phyloP scores from a whole-genome alignment of 2,797 vertebrate species.

The Prunella strophiata region DNA sequence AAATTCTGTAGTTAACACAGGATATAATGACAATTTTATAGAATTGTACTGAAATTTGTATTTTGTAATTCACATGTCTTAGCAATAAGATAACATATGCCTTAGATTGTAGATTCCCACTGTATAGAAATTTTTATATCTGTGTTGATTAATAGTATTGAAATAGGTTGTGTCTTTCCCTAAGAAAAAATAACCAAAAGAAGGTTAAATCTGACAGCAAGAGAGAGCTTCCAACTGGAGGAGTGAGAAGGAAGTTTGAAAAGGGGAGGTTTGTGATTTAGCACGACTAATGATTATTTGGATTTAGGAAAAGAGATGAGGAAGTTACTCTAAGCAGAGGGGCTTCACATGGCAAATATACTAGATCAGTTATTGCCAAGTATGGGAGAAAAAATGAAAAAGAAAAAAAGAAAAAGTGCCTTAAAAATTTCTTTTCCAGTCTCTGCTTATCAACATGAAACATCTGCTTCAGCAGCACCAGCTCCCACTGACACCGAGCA shows the following conservation, averaged over 20 bases:
- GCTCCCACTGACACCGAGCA: slow-evolving; percentile 59
- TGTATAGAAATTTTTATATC: not conserved
- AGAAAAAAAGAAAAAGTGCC: slow-evolving; percentile 60
- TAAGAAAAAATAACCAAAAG: slow-evolving; percentile 1
- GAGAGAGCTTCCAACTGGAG: not conserved
- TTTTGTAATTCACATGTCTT: not conserved
- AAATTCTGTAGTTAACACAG: not conserved
- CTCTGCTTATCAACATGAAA: slow-evolving; percentile 75
- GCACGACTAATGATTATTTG: slow-evolving; percentile 31
- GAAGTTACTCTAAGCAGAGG: slow-evolving; percentile 55
- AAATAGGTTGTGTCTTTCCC: not conserved
- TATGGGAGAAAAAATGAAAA: slow-evolving; percentile 54
- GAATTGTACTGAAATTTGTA: not conserved
- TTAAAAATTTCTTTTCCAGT: slow-evolving; percentile 65
- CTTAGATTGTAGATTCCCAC: not conserved
- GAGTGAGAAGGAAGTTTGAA: slow-evolving; percentile 32
- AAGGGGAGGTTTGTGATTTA: slow-evolving; percentile 39
- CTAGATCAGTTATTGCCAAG: slow-evolving; percentile 57
- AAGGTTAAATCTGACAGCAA: slow-evolving; percentile 38
- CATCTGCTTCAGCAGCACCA: slow-evolving; percentile 73
- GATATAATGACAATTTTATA: not conserved
- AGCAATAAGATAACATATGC: not conserved
- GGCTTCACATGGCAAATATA: slow-evolving; percentile 56
- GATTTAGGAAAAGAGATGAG: slow-evolving; percentile 60
- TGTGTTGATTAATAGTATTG: not conserved